A percentile compares a stretch with the other conserved stretches of the same genome.
Evolutionary conservation across 23 tunicate genomes (phyloP).

Genomic region (Trididemnum miniatum): DNA sequence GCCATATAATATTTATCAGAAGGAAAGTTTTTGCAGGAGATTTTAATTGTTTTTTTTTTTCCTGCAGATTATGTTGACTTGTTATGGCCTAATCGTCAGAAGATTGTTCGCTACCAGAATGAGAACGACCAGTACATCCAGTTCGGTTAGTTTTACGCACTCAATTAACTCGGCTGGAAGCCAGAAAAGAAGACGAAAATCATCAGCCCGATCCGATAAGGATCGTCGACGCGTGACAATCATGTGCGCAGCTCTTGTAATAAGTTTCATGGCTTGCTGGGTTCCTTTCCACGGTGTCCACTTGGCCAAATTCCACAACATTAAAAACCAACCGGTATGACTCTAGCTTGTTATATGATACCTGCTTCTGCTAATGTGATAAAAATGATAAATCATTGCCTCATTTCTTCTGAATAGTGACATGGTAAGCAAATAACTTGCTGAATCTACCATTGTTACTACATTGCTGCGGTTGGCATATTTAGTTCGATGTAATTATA

Average conservation of each 20-base stretch:
- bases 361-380: too few species aligned
- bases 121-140: not conserved
- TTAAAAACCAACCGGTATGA: not conserved
- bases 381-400: too few species aligned
- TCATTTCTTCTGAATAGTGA: too few species aligned
- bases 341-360: too few species aligned
- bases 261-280: slow-evolving; percentile 57
- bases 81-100: slow-evolving; percentile 51
- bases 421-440: too few species aligned
- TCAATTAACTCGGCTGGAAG: not conserved
- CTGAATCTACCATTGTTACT: too few species aligned
- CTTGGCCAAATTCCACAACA: slow-evolving; percentile 35
- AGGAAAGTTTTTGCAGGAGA: too few species aligned
- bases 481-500: too few species aligned
- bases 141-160: not conserved
- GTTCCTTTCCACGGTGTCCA: slow-evolving; percentile 61
- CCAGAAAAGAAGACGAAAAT: not conserved
- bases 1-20: too few species aligned
- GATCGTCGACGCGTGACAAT: slow-evolving; percentile 65
- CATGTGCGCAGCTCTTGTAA: slow-evolving; percentile 75
- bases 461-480: too few species aligned
- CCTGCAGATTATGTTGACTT: slow-evolving; percentile 40
- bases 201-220: slow-evolving; percentile 31
- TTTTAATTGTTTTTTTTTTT: not conserved
- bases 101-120: slow-evolving; percentile 3